Conservation (phyloP, 2,888 invertebrate species). For the Acrocyrtus sp. region DNA sequence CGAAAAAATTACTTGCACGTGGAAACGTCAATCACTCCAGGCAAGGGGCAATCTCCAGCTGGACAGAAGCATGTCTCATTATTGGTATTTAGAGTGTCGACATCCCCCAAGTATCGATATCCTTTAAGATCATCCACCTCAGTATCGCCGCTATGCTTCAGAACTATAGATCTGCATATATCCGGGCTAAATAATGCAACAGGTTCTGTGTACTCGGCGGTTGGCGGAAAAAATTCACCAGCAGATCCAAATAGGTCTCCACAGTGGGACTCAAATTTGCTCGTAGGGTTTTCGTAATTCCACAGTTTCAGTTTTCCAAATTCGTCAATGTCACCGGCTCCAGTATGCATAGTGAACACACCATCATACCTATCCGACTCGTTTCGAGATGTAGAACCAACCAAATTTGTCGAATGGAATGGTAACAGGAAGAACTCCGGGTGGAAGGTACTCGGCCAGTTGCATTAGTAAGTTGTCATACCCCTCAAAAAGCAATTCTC, state of each 20-base stretch:
- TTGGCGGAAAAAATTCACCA: constrained; percentile 82
- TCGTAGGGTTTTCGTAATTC: constrained; percentile 75
- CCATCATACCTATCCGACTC: constrained; percentile 80
- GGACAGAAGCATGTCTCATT: constrained; percentile 78
- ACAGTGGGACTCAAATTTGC: constrained; percentile 73
- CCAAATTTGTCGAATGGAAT: constrained; percentile 84
- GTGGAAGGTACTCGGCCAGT: constrained; percentile 66
- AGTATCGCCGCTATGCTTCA: constrained; percentile 74
- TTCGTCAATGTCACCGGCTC: constrained; percentile 72
- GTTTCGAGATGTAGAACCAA: constrained; percentile 88
- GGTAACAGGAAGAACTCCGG: constrained; percentile 62
- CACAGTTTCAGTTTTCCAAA: constrained; percentile 79
- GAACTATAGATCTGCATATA: constrained; percentile 73
- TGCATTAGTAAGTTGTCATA: constrained; percentile 66
- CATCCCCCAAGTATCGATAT: constrained; percentile 74
- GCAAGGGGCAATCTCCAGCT: constrained; percentile 63
- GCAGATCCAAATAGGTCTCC: constrained; percentile 77
- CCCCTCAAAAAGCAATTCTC: constrained; percentile 66
- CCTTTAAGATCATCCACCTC: constrained; percentile 70
- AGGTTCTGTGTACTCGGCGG: constrained; percentile 71
- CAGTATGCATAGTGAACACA: constrained; percentile 80
- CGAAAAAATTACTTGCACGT: constrained; percentile 70
- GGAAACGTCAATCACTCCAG: constrained; percentile 79
- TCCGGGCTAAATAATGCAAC: constrained; percentile 79
- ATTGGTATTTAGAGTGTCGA: no score